Evolutionary conservation across 2,113 vertebrate genomes (phyloP), one percentile per base, ranked within the genome.

Genomic region (Pangasianodon hypophthalmus): DNA sequence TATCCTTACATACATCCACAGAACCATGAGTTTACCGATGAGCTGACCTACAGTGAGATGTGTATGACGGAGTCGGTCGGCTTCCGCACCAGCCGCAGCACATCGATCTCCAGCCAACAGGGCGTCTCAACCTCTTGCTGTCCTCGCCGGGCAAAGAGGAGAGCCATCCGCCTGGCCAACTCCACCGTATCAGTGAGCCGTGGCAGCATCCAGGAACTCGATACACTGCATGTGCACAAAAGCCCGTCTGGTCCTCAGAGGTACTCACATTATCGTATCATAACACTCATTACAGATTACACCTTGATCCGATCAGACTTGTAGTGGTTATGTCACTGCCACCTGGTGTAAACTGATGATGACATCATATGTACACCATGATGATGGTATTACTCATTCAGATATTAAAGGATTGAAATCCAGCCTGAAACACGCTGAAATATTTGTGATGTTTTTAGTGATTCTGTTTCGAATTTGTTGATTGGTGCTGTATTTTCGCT

Each of bases 21-120:
- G 97, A 97, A 96, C 90, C 97, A 98, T 4, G 97, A 98, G 94
- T 98, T 98, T 93, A 97, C 97, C 0, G 97, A 97, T 0, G 97
- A 98, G 93, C 91, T 97, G 21, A 97, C 96, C 62, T 98, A 97
- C 96, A 97, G 97, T 0, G 97, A 98, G 93, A 93, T 97, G 32
- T 96, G 97, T 41, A 97, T 97, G 93, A 95, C 96, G 0, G 97
- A 97, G 91, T 97, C 97, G 0, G 93, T 97, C 84, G 97, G 96
- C 86, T 97, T 94, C 92, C 94, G 96, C 48, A 97, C 96, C 91
- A 98, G 97, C 91, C 96, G 97, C 75, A 98, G 97, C 95, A 98
- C 97, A 2, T 98, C 97, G 2, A 91, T 97, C 77, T 98, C 97
- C 93, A 97, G 97, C 93, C 97, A 98, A 81, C 96, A 97, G 90